Percentiles rank a stretch among this genome's conserved stretches.
Evolutionary conservation across 2,113 vertebrate genomes (phyloP).

Genomic region (Numenius arquata): DNA sequence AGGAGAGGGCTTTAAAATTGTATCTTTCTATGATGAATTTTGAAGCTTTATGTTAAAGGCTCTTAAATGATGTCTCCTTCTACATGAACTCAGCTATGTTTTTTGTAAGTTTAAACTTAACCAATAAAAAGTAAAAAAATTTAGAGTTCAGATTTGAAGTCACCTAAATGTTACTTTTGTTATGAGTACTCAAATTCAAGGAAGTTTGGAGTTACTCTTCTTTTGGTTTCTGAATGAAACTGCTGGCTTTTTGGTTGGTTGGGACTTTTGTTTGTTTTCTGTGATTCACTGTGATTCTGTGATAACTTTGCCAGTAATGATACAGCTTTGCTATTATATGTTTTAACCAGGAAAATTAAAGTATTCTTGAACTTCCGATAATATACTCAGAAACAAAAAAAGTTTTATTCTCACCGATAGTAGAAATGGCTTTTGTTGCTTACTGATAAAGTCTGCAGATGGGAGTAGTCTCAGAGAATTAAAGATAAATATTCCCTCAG

Average conservation of each 20-base stretch:
- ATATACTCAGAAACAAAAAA: neutral
- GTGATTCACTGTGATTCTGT: neutral
- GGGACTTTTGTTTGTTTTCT: neutral
- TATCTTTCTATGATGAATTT: neutral
- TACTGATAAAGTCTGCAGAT: neutral
- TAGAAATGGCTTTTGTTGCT: neutral
- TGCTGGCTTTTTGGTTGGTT: neutral
- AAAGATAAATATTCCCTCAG: neutral
- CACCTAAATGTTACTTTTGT: neutral
- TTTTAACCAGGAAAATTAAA: neutral
- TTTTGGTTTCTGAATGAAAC: neutral
- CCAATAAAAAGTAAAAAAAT: neutral
- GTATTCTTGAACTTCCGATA: neutral
- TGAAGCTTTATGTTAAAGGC: neutral
- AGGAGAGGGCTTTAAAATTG: neutral
- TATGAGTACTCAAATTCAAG: neutral
- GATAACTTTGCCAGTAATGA: neutral
- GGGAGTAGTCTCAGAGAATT: neutral
- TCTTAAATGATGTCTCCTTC: neutral
- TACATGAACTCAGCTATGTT: neutral
- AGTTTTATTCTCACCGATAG: neutral
- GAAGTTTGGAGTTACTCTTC: neutral
- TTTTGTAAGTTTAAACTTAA: neutral
- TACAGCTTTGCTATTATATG: neutral
- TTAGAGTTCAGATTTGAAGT: neutral